Percentiles rank a stretch among this genome's conserved stretches.
These are phyloP conservation scores for Drosophila atripex DNA, from an alignment of 2,888 invertebrate species.

Conservation along the genomic window DNA sequence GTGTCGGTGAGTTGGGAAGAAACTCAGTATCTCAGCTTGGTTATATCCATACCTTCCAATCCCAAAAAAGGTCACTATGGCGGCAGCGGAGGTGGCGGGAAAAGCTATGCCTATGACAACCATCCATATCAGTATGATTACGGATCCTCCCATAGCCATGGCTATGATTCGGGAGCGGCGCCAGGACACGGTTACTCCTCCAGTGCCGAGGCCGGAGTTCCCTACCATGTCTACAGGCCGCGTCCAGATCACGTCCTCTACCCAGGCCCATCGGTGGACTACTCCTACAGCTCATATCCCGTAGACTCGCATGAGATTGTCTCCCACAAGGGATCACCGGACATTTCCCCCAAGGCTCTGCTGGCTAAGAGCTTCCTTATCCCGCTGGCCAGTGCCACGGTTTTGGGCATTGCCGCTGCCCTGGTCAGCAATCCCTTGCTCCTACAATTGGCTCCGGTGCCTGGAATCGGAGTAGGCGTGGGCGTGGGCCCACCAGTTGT, in stretches of 20 bases:
- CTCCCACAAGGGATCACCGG: conserved; percentile 71
- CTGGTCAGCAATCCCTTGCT: conserved; percentile 91
- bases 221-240: conserved; percentile 78
- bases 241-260: conserved; percentile 66
- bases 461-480: conserved; percentile 84
- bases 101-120: conserved; percentile 56
- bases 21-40: too few species aligned
- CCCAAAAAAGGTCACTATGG: conserved; percentile 68
- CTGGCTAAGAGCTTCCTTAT: conserved; percentile 86
- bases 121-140: conserved; percentile 40
- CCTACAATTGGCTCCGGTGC: conserved; percentile 90
- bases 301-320: conserved; percentile 62
- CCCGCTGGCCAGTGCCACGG: conserved; percentile 91
- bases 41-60: background rate
- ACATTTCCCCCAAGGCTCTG: conserved; percentile 78
- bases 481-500: conserved; percentile 83
- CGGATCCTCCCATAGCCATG: conserved; percentile 21
- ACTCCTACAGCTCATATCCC: conserved; percentile 60
- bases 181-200: conserved; percentile 33
- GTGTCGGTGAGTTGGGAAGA: conserved; percentile 76
- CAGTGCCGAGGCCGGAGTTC: conserved; percentile 70
- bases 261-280: conserved; percentile 72
- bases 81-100: conserved; percentile 16
- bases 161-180: conserved; percentile 24
- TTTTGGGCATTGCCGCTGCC: conserved; percentile 91